phyloP scores from a whole-genome alignment of 1,140 invertebrate species.

The Temnothorax nylanderi region DNA sequence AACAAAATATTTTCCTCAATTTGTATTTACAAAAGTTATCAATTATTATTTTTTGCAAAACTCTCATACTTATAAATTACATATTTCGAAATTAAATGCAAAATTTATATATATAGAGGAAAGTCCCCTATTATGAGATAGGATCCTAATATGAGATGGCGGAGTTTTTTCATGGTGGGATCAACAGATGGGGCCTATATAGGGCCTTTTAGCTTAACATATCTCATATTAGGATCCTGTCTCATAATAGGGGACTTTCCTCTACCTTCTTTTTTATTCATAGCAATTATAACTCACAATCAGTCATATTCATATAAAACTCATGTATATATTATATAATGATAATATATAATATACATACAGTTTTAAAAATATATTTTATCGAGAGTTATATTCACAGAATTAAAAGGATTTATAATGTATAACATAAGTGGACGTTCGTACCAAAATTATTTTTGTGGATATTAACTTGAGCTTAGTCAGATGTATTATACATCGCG shows the following conservation, averaged over 20 bases:
- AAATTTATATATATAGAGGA: background rate
- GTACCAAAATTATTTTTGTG: constrained; percentile 29
- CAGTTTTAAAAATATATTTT: constrained; percentile 18
- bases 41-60: background rate
- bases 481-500: background rate
- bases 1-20: background rate
- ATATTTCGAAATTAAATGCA: background rate
- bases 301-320: background rate
- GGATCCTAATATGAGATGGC: too few species aligned
- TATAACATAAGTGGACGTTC: background rate
- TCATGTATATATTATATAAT: background rate
- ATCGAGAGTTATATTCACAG: background rate
- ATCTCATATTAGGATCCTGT: too few species aligned
- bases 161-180: too few species aligned
- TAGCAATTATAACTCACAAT: background rate
- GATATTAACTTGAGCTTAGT: constrained; percentile 39
- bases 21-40: background rate
- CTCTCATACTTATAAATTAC: background rate
- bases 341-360: background rate
- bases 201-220: too few species aligned
- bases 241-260: too few species aligned
- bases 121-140: too few species aligned
- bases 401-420: constrained; percentile 4
- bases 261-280: background rate
- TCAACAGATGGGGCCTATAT: too few species aligned